Percentiles rank a stretch among this genome's conserved stretches.
phyloP scores from a whole-genome alignment of 2,113 vertebrate species.

The Phocoena sinus region DNA sequence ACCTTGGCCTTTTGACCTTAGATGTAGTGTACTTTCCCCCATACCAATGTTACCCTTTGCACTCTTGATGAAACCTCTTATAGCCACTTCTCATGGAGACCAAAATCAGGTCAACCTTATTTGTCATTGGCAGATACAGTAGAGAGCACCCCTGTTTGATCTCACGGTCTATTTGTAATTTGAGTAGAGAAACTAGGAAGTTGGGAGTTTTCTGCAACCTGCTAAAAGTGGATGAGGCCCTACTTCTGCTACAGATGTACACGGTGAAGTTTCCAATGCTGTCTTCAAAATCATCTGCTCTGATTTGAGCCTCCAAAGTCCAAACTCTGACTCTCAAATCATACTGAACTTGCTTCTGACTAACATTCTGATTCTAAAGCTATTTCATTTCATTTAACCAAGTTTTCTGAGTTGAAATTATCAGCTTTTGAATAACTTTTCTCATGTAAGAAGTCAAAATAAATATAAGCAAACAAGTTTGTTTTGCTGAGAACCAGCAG shows the following conservation, averaged over 20 bases:
- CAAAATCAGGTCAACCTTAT: neutral
- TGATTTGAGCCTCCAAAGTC: neutral
- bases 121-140: neutral
- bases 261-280: neutral
- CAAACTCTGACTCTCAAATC: slow-evolving; percentile 17
- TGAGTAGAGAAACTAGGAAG: neutral
- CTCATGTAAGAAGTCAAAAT: neutral
- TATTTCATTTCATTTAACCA: neutral
- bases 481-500: neutral
- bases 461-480: neutral
- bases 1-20: neutral
- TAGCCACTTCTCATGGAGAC: neutral
- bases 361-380: neutral
- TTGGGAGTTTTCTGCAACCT: neutral
- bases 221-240: neutral
- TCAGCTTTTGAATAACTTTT: neutral
- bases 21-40: neutral
- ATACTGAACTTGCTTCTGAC: neutral
- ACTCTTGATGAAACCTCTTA: neutral
- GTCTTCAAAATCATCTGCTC: neutral
- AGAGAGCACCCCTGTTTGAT: neutral
- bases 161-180: neutral
- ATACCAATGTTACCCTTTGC: neutral
- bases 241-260: neutral
- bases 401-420: neutral